Percentiles rank a stretch among this genome's conserved stretches.
Conservation (phyloP, 2,888 invertebrate genomes). For the Cephonodes hylas region DNA sequence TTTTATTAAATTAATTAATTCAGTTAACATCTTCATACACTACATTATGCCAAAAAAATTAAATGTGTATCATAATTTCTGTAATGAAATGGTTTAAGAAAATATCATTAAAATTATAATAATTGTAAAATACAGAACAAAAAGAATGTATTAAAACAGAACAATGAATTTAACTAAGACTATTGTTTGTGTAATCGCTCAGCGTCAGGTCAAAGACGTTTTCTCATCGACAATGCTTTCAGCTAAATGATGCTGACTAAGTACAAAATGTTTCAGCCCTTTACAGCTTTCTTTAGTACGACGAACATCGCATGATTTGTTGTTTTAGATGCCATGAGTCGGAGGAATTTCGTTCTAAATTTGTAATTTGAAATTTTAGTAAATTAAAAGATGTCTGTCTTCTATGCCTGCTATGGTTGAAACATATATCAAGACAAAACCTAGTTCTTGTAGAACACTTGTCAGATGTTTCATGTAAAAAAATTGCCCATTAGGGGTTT, state of each 20-base stretch:
- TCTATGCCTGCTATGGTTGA: neutral
- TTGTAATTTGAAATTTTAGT: neutral
- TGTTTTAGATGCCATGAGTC: neutral
- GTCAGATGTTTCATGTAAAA: too few relatives aligned
- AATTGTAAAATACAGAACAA: neutral
- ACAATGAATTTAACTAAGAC: neutral
- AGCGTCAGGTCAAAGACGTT: neutral
- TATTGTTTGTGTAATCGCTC: neutral
- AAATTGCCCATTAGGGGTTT: too few relatives aligned
- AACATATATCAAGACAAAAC: too few relatives aligned
- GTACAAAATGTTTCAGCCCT: neutral
- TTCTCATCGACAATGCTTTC: neutral
- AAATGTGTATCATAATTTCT: too few relatives aligned
- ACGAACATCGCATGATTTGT: neutral
- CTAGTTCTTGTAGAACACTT: too few relatives aligned
- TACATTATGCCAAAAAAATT: too few relatives aligned
- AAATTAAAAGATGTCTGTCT: neutral
- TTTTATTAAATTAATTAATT: too few relatives aligned
- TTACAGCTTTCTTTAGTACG: neutral
- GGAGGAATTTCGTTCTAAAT: neutral
- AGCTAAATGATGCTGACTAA: neutral
- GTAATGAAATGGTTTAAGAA: too few relatives aligned
- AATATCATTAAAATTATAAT: too few relatives aligned
- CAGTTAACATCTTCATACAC: too few relatives aligned
- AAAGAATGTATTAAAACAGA: neutral